Percentiles rank a stretch among this genome's conserved stretches.
Conservation (phyloP, 2,797 vertebrate genomes). For the Acrocephalus scirpaceus region DNA sequence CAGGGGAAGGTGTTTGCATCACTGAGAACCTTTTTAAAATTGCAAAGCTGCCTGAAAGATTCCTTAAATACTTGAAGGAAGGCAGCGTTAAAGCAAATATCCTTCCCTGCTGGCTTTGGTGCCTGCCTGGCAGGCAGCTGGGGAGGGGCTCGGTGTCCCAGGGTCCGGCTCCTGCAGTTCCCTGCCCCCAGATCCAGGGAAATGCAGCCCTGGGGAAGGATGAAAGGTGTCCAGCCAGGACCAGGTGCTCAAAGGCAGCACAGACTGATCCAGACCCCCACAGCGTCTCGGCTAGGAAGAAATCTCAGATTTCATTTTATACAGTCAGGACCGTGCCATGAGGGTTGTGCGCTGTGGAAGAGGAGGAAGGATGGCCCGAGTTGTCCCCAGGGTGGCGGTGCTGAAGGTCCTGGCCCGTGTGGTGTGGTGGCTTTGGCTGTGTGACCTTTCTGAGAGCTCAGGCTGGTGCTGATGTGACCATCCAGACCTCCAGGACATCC, state of each 20-base stretch:
- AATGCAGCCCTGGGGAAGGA: background rate
- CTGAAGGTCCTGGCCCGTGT: background rate
- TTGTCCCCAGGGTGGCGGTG: accelerated
- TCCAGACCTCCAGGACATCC: accelerated
- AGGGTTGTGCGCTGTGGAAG: background rate
- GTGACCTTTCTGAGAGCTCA: background rate
- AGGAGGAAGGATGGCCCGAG: background rate
- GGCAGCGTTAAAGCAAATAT: background rate
- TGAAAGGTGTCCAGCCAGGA: background rate
- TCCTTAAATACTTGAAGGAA: background rate
- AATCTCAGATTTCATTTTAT: background rate
- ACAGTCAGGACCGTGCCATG: too few relatives aligned
- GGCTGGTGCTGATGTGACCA: background rate
- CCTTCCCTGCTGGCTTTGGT: background rate
- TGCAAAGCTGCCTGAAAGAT: background rate
- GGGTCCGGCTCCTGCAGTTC: background rate
- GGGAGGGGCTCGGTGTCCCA: background rate
- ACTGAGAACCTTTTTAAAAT: background rate
- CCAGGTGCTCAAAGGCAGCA: background rate
- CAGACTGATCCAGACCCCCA: background rate
- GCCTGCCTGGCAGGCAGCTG: background rate
- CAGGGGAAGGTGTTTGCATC: background rate
- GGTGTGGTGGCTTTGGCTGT: background rate
- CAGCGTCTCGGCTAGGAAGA: background rate
- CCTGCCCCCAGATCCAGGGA: background rate